These are phyloP conservation scores for Ctenosaura bakeri DNA, from an alignment of 2,797 vertebrate genomes.

Conservation along the genomic window DNA sequence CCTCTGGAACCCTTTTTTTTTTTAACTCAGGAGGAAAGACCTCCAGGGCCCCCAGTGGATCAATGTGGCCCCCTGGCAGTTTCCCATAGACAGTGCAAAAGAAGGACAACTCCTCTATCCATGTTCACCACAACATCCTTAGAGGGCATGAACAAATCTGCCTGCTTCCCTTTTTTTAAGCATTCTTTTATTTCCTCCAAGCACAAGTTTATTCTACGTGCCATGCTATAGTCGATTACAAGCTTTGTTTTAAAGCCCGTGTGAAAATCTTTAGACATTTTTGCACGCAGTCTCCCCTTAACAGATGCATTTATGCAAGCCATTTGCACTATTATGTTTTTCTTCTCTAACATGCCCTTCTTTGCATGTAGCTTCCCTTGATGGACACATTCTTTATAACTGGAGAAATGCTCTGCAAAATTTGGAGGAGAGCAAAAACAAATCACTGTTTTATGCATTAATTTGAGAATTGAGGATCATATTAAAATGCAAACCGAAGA, in stretches of 20 bases:
- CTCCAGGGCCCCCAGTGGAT: too few relatives aligned
- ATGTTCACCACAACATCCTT: background rate
- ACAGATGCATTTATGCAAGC: too few relatives aligned
- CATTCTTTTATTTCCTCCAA: background rate
- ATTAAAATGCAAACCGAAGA: too few relatives aligned
- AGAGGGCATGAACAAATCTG: background rate
- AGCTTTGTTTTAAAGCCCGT: background rate
- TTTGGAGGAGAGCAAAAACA: background rate
- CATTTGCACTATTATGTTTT: background rate
- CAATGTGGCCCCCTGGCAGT: too few relatives aligned
- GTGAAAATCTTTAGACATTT: too few relatives aligned
- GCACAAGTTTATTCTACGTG: background rate
- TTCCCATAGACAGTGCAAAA: conserved; percentile 5
- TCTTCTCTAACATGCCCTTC: background rate
- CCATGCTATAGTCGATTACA: too few relatives aligned
- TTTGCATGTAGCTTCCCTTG: background rate
- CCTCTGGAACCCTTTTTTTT: too few relatives aligned
- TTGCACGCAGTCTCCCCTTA: background rate
- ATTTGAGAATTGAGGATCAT: background rate
- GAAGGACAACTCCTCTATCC: conserved; percentile 16
- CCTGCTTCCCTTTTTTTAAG: background rate
- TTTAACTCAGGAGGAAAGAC: too few relatives aligned
- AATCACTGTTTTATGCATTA: background rate
- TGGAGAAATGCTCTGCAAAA: background rate
- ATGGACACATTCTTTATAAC: background rate